Conservation (phyloP, 2,797 vertebrate species). For the Champsocephalus gunnari region DNA sequence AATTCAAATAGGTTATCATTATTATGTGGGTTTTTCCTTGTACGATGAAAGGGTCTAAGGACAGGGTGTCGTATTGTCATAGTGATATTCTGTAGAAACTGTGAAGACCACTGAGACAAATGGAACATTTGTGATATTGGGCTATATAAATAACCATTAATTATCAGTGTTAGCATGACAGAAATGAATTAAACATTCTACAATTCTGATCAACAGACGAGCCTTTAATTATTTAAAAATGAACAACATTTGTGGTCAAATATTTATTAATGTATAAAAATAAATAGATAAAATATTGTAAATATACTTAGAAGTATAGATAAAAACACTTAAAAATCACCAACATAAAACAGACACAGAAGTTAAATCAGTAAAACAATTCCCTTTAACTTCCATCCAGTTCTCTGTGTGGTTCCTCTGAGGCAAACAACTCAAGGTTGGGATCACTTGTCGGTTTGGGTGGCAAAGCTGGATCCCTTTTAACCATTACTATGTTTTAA, state of each 20-base stretch:
- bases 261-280: conserved; percentile 77
- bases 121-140: too few species aligned
- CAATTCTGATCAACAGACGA: not conserved
- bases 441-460: conserved; percentile 13
- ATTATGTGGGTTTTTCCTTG: too few species aligned
- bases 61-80: too few species aligned
- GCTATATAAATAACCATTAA: too few species aligned
- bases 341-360: conserved; percentile 14
- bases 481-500: not conserved
- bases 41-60: too few species aligned
- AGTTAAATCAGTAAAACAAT: not conserved
- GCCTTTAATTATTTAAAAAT: not conserved
- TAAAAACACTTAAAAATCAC: conserved; percentile 55
- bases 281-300: conserved; percentile 78
- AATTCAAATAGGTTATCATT: not conserved
- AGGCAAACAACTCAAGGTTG: conserved; percentile 7
- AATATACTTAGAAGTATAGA: conserved; percentile 68
- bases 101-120: too few species aligned
- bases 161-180: not conserved
- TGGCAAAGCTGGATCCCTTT: conserved; percentile 2
- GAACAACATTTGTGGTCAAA: conserved; percentile 32
- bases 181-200: not conserved
- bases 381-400: not conserved
- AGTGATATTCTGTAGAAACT: too few species aligned
- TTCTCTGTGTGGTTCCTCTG: conserved; percentile 9